Base-by-base conservation (phyloP, 2,888 invertebrate genomes). In the Aleiodes testaceus region DNA sequence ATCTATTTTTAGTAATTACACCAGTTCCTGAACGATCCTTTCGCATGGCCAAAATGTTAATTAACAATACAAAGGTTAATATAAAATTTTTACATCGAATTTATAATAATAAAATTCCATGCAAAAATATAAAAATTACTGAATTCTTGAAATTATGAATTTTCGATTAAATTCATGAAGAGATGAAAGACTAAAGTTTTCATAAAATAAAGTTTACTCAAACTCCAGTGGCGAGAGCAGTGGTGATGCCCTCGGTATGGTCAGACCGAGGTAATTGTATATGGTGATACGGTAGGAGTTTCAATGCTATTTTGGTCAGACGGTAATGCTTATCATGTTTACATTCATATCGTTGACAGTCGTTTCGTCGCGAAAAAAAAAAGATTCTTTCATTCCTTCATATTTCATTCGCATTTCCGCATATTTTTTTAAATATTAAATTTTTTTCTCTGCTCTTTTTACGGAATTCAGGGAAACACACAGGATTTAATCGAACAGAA, bases 201-300 rank as follows among this genome's bases (percentile, higher is more conserved):
- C 36, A 18, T 14, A 42, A 36, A 59, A 59, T 59, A 42, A 66
- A 67, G 61, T 71, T 71, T 71, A 61, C 61, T 50, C 44, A 71
- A 59, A 71, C 71, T 71, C 71, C 36, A n/a, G 42, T 59, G 59
- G 59, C 45, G 36, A 50, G 63, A 44, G 66, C 66, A 69, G 69
- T 64, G 72, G 53, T 72, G 64, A 68, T 72, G 53, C 61, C 47
- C 53, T 47, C n/a, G 20, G 63, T 47, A 26, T 66, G 66, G 70
- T 71, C 70, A 71, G 70, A 61, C 66, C 44, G 9, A 12, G n/a
- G 12, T 63, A 63, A 45, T 63, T 63, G 45, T 63, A 22, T 63
- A 20, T 63, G 22, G 20, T 63, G 45, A 20, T 63, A 22, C 22
- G 22, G 45, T 44, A 63, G 63, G 11, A 63, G 63, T 63, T 63